A percentile compares a stretch with the other conserved stretches of the same genome.
Conservation (phyloP, 2,113 vertebrate species). For the Thymallus thymallus region DNA sequence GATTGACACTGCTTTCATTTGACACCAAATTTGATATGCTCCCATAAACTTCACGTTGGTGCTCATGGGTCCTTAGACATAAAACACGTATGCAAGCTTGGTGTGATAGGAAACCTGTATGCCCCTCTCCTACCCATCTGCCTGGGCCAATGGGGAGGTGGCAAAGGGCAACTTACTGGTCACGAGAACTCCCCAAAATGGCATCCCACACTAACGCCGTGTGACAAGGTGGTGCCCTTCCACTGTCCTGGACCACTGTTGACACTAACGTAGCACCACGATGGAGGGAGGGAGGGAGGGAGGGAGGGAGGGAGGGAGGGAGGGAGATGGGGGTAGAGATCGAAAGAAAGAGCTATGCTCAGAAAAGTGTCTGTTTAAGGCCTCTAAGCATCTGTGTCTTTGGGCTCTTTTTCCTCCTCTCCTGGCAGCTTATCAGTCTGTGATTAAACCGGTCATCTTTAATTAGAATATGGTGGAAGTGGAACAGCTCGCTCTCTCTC, state of each 20-base stretch:
- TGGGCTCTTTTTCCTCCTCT: constrained; percentile 6
- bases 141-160: constrained; percentile 37
- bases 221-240: constrained; percentile 66
- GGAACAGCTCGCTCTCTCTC: constrained; percentile 27
- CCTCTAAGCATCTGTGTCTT: not conserved
- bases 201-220: constrained; percentile 57
- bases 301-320: not conserved
- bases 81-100: not conserved
- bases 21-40: no score
- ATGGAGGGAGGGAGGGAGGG: constrained; percentile 15
- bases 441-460: constrained; percentile 59
- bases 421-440: constrained; percentile 42
- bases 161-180: constrained; percentile 46
- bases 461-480: constrained; percentile 50
- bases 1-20: no score
- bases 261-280: constrained; percentile 24
- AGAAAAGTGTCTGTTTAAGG: constrained; percentile 3
- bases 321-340: not conserved
- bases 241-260: constrained; percentile 45
- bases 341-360: not conserved
- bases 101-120: not conserved
- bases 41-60: no score
- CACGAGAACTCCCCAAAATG: constrained; percentile 48
- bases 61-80: not conserved
- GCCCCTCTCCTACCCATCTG: not conserved